Base-by-base conservation (phyloP, 2,113 vertebrate genomes). In the Ornithorhynchus anatinus region DNA sequence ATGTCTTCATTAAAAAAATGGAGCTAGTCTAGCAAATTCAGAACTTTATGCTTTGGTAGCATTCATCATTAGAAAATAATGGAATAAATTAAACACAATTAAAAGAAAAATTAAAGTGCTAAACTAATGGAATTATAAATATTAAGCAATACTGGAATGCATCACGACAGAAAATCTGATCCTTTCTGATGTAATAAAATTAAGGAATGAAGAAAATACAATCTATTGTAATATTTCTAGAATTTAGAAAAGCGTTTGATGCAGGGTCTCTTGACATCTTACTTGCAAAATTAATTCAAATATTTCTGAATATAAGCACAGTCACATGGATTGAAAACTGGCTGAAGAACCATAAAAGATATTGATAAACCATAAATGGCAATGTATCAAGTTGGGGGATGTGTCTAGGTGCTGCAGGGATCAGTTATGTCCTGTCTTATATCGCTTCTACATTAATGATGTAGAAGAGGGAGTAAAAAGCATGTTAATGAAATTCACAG, bases 401-500 rank as follows among this genome's bases (percentile, higher is more conserved):
- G 20, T 59, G 38, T 58, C 38, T 48, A 31, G 67, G 47, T 72
- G 32, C 51, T 42, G 12, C 15, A 33, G 68, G 23, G 38, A 69
- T 69, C 62, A 59, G 38, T 59, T 62, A 56, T 35, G 38, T 66
- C 43, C 42, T 63, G 11, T 70, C 50, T 57, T 81, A 44, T 29
- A 60, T 9, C 54, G 35, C 25, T 62, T 8, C 43, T 48, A 20
- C 51, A 53, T 66, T 83, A 77, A 69, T 67, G 62, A 72, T 69
- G 43, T 67, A 53, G 59, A 85, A 77, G 65, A 63, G 5, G 25
- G 51, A 67, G 25, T 58, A 59, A 66, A 77, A 79, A 50, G 29
- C 33, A 54, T 60, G 52, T 73, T 86, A 80, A 80, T 80, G 76
- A 70, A 66, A 73, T 67, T 75, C 73, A 73, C 44, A 57, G 52